Evolutionary conservation across 1,140 invertebrate species (phyloP).

Genomic region (Euura saliciscinereae): DNA sequence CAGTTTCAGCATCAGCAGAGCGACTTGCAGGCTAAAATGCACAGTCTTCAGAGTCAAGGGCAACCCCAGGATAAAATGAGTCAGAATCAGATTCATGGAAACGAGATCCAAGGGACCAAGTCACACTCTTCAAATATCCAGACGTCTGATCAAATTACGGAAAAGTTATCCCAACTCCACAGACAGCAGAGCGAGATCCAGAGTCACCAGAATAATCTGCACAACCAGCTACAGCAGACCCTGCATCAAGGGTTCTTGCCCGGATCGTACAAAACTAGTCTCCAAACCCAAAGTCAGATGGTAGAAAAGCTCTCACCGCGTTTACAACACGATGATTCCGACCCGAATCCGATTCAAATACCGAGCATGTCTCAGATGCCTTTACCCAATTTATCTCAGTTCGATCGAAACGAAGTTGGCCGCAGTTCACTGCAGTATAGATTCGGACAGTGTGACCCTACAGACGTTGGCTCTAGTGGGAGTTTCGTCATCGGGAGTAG

Average conservation of each 20-base stretch:
- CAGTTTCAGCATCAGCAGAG: constrained; percentile 51
- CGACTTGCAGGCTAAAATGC: constrained; percentile 50
- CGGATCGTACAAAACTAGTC: constrained; percentile 16
- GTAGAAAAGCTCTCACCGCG: constrained; percentile 50
- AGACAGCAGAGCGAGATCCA: constrained; percentile 1
- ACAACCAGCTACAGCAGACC: constrained; percentile 35
- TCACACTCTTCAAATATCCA: background rate
- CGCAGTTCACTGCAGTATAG: constrained; percentile 37
- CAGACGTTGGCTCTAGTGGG: constrained; percentile 18
- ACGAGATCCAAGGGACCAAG: background rate
- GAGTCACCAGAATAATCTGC: constrained; percentile 19
- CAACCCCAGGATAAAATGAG: background rate
- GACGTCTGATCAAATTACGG: background rate
- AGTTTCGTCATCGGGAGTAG: constrained; percentile 11
- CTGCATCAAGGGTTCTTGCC: constrained; percentile 41
- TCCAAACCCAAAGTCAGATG: constrained; percentile 41
- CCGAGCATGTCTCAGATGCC: constrained; percentile 53
- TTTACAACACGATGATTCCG: constrained; percentile 39
- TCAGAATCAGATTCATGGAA: constrained; percentile 8
- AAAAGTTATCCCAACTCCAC: background rate
- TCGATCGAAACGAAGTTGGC: constrained; percentile 46
- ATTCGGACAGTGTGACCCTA: constrained; percentile 26
- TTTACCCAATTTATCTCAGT: constrained; percentile 47
- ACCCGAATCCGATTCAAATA: constrained; percentile 45
- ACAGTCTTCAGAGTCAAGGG: constrained; percentile 30